Base-by-base conservation (phyloP, 2,888 invertebrate genomes). In the Diaphora mendica region DNA sequence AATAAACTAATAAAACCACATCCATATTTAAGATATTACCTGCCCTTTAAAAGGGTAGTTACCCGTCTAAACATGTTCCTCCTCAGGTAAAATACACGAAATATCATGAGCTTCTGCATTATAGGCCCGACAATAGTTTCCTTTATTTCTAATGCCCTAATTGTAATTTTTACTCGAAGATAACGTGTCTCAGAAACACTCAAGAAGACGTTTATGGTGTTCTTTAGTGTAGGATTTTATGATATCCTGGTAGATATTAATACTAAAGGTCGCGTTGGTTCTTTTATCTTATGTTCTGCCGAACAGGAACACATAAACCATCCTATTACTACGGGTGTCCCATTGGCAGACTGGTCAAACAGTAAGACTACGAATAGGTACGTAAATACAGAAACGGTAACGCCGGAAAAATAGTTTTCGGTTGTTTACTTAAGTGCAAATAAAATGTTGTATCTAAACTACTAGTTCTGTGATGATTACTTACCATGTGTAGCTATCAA, bases 81-180 rank as follows among this genome's bases (percentile, higher is more conserved):
- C 79, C 74, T 81, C 90, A 89, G 90, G 90, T 90, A 89, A 86
- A 86, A 87, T 77, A 84, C 80, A 82, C 77, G 74, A 78, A 79
- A 80, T 76, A 81, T 81, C 83, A 75, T 76, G 69, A 67, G 76
- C 76, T 75, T 77, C 74, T 80, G 72, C 77, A 77, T n/a, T n/a
- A n/a, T n/a, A n/a, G n/a, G n/a, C n/a, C n/a, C n/a, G 72, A 83
- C 84, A 83, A 82, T 71, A 71, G 71, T 71, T 75, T 71, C 70
- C 74, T 73, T 76, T 67, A 42, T 67, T 68, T 68, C 33, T 39
- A 35, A 48, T 44, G 44, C 20, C 26, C 7, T 3, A 51, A 23
- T 62, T 26, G 59, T 59, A 68, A 68, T 33, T 62, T 33, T 42
- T 42, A 64, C 2, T 15, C 11, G 33, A 26, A n/a, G 33, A 30